These are phyloP conservation scores for Battus philenor DNA, from an alignment of 1,140 invertebrate species.

Conservation along the genomic window DNA sequence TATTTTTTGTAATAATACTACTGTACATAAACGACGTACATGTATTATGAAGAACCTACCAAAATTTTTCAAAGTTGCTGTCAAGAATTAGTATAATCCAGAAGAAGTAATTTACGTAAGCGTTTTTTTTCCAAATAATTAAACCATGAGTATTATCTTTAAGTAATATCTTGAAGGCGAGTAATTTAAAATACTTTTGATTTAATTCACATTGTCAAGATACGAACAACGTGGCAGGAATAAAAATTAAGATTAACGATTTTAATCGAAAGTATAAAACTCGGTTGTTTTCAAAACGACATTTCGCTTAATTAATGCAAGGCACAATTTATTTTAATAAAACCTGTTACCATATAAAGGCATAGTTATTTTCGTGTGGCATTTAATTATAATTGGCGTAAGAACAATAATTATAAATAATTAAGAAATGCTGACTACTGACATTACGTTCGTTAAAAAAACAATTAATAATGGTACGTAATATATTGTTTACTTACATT, in stretches of 20 bases:
- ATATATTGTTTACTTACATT: not conserved
- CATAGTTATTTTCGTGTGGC: constrained; percentile 40
- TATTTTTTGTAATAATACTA: too few species aligned
- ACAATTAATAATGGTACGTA: not conserved
- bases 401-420: constrained; percentile 25
- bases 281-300: not conserved
- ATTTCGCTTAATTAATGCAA: constrained; percentile 1
- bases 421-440: not conserved
- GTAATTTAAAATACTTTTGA: constrained; percentile 11
- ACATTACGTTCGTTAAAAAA: not conserved
- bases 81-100: too few species aligned
- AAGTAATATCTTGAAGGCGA: too few species aligned
- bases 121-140: too few species aligned
- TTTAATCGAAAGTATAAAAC: constrained; percentile 4
- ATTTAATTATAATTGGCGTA: constrained; percentile 38
- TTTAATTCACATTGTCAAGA: constrained; percentile 4
- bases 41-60: too few species aligned
- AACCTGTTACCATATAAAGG: constrained; percentile 39
- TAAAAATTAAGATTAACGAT: constrained; percentile 14
- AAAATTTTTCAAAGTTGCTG: too few species aligned
- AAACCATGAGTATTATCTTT: too few species aligned
- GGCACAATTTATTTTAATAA: constrained; percentile 21
- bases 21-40: too few species aligned
- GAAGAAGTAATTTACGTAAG: too few species aligned
- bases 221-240: constrained; percentile 6